phyloP scores from a whole-genome alignment of 2,888 invertebrate species.

The Digitonthophagus gazella region DNA sequence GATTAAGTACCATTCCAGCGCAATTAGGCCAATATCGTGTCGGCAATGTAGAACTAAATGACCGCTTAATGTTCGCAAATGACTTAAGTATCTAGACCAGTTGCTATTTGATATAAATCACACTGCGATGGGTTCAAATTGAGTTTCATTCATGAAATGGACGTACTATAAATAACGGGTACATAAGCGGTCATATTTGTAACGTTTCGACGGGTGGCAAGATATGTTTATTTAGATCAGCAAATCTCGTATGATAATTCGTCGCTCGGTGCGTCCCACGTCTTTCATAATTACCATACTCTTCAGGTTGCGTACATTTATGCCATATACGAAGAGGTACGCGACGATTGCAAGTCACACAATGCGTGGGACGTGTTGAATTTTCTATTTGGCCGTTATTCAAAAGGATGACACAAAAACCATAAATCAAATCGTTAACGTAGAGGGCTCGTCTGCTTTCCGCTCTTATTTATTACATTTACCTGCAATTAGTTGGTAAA shows the following conservation, averaged over 20 bases:
- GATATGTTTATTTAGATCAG: background rate
- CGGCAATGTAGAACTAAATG: background rate
- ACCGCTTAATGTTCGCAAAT: background rate
- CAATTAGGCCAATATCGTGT: background rate
- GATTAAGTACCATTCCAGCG: background rate
- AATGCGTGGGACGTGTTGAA: slow-evolving; percentile 6
- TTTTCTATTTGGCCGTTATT: slow-evolving; percentile 7
- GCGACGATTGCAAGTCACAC: slow-evolving; percentile 12
- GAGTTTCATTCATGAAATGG: slow-evolving; percentile 11
- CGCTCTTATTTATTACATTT: background rate
- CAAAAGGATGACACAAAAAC: background rate
- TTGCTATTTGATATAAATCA: slow-evolving; percentile 13
- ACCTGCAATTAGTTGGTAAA: background rate
- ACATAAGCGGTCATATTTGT: too few relatives aligned
- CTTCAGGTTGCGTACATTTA: background rate
- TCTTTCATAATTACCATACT: background rate
- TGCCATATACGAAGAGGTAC: background rate
- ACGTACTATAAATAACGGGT: background rate
- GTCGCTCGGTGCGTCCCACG: background rate
- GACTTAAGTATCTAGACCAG: background rate
- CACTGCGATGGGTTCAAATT: slow-evolving; percentile 10
- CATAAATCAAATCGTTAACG: background rate
- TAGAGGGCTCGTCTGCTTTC: background rate
- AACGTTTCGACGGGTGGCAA: too few relatives aligned
- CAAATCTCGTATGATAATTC: background rate